Evolutionary conservation across 1,140 invertebrate genomes (phyloP).

Genomic region (Proales similis): DNA sequence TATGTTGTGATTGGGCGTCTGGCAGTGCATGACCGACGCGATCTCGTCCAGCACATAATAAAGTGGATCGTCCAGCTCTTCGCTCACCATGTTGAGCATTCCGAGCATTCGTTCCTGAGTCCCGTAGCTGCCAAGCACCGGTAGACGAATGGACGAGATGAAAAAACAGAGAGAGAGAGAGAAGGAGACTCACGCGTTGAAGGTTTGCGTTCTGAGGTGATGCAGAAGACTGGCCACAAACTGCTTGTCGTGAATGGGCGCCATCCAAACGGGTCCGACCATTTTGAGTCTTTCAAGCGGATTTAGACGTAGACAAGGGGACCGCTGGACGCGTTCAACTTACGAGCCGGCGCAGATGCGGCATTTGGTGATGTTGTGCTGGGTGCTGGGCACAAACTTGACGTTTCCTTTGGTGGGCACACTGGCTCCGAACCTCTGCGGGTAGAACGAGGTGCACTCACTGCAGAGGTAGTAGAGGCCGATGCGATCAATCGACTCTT

Average conservation of each 20-base stretch:
- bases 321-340: conserved; percentile 42
- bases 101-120: conserved; percentile 68
- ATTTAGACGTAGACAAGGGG: conserved; percentile 1
- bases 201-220: conserved; percentile 44
- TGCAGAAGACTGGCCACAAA: conserved; percentile 64
- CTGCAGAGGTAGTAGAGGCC: conserved; percentile 68
- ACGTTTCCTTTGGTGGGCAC: conserved; percentile 46
- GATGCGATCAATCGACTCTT: conserved; percentile 63
- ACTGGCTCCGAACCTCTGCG: conserved; percentile 68
- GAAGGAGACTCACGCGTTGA: conserved; percentile 50
- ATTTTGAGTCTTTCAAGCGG: conserved; percentile 51
- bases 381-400: conserved; percentile 40
- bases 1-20: conserved; percentile 55
- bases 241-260: conserved; percentile 66
- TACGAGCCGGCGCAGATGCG: conserved; percentile 44
- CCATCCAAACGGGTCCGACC: conserved; percentile 88
- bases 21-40: conserved; percentile 60
- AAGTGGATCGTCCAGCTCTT: conserved; percentile 71
- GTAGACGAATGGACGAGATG: neutral
- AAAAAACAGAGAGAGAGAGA: conserved; percentile 39
- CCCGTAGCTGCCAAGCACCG: conserved; percentile 43
- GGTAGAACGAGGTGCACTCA: conserved; percentile 69
- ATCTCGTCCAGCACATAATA: conserved; percentile 70
- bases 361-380: conserved; percentile 39
- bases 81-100: conserved; percentile 56